Evolutionary conservation across 2,113 vertebrate genomes (phyloP), one percentile per base, ranked within the genome.

Genomic region (Datnioides undecimradiatus): DNA sequence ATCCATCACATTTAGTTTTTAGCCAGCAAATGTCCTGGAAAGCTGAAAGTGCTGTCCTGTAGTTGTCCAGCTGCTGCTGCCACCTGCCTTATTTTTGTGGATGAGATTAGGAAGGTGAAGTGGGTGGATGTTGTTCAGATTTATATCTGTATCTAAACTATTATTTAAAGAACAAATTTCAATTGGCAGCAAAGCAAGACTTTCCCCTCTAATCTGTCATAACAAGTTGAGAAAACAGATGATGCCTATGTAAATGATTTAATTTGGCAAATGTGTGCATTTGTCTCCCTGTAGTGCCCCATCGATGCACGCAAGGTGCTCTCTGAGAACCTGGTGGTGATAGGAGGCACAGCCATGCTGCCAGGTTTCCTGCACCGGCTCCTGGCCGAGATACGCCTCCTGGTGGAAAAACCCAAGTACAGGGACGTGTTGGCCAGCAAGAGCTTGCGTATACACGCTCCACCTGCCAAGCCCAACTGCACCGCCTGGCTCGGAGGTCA

Each of bases 401-500:
- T 99, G 90, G 96, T 97, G 81, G 96, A 99, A 89, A 98, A 97
- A 90, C 97, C 97, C 10, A 98, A 97, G 54, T 99, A 99, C 89
- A 93, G 94, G 86, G 90, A 96, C 33, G 90, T 90, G 0, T 94
- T 99, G 43, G 96, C 96, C 63, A 96, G 96, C 23, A 99, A 97
- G 93, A 97, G 93, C 88, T 96, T 99, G 92, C 94, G 96, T 7
- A 95, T 99, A 72, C 98, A 99, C 90, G 95, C 94, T 70, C 97
- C 97, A 6, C 98, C 97, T 19, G 96, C 97, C 88, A 99, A 99
- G 71, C 95, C 98, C 88, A 99, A 98, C 94, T 98, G 96, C 10
- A 98, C 98, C 51, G 97, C 97, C 41, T 99, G 98, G 98, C 93
- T 99, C 7, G 97, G 98, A 97, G 98, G 98, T 99, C 84, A 95